Evolutionary conservation across 2,888 invertebrate genomes (phyloP).

Genomic region (Epirrhoe alternata): DNA sequence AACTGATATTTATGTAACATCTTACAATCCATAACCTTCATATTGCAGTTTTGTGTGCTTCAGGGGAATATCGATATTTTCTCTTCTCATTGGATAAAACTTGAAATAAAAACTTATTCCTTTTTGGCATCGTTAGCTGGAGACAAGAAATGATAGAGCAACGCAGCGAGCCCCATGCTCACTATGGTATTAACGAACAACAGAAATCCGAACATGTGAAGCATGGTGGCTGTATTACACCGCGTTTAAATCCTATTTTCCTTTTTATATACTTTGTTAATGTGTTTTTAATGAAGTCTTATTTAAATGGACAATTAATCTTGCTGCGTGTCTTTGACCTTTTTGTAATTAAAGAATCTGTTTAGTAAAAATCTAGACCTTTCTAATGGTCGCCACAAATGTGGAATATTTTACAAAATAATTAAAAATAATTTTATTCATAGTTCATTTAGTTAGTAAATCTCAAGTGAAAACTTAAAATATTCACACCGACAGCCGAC

Average conservation of each 20-base stretch:
- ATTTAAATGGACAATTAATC: slow-evolving; percentile 8
- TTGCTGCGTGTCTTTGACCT: slow-evolving; percentile 15
- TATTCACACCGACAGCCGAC: not conserved
- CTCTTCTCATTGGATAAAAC: not conserved
- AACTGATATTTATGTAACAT: not conserved
- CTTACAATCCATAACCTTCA: not conserved
- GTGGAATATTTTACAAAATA: not conserved
- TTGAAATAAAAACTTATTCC: not conserved
- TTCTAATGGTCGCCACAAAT: not conserved
- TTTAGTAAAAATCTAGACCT: not conserved
- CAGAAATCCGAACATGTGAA: slow-evolving; percentile 22
- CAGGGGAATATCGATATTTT: not conserved
- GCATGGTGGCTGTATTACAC: slow-evolving; percentile 6
- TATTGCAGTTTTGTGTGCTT: not conserved
- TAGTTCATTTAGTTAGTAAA: not conserved
- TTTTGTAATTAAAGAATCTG: slow-evolving; percentile 2
- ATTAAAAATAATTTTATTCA: not conserved
- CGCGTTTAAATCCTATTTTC: not conserved
- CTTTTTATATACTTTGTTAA: slow-evolving; percentile 24
- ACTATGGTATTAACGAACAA: slow-evolving; percentile 12
- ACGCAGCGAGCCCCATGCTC: slow-evolving; percentile 5
- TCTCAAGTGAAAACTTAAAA: not conserved
- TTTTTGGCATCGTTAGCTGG: not conserved
- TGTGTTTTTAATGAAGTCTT: slow-evolving; percentile 13
- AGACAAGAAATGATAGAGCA: slow-evolving; percentile 1